Evolutionary conservation across 1,140 invertebrate genomes (phyloP).

Genomic region (Nilaparvata lugens): DNA sequence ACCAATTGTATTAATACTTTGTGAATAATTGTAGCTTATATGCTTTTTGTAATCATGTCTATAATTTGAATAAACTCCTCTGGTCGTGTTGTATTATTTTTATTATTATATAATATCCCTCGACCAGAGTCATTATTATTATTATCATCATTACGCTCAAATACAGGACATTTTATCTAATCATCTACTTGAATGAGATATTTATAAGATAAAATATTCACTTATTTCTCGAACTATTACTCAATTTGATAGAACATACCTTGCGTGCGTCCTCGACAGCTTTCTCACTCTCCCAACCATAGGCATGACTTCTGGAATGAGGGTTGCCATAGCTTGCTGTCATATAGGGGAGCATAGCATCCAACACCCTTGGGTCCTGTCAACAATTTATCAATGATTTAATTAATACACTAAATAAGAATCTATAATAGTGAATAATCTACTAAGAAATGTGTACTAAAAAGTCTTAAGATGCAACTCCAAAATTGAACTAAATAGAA

Average conservation of each 20-base stretch:
- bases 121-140: no score
- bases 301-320: slow-evolving; percentile 95
- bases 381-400: slow-evolving; percentile 24
- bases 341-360: slow-evolving; percentile 94
- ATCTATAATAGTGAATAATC: neutral
- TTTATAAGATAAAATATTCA: slow-evolving; percentile 9
- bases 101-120: no score
- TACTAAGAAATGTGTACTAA: slow-evolving; percentile 2
- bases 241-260: slow-evolving; percentile 35
- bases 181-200: no score
- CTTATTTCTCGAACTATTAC: neutral
- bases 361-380: slow-evolving; percentile 91
- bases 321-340: slow-evolving; percentile 92
- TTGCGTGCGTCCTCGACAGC: slow-evolving; percentile 88
- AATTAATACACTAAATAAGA: neutral
- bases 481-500: no score
- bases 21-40: no score
- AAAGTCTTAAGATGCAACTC: no score
- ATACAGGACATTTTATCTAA: no score
- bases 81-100: no score
- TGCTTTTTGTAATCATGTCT: no score
- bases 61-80: no score
- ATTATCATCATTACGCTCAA: no score
- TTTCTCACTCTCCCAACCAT: slow-evolving; percentile 97
- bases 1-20: no score